Conservation (phyloP, 2,113 vertebrate genomes). For the Poecile atricapillus region DNA sequence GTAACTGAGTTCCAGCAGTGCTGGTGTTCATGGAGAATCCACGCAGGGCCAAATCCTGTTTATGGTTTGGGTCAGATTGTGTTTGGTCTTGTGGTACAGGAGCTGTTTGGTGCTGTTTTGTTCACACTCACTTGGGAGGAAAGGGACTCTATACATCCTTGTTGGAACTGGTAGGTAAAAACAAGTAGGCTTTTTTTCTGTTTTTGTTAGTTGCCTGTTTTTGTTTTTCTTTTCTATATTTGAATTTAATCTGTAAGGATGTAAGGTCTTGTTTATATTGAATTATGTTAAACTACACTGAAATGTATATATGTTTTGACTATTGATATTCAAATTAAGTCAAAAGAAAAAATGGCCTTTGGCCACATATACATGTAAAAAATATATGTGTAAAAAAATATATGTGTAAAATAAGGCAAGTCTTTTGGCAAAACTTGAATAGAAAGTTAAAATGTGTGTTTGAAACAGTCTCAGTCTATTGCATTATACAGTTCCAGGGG, state of each 20-base stretch:
- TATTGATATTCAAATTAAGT: neutral
- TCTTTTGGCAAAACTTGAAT: neutral
- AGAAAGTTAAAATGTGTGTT: neutral
- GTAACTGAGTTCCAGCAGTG: neutral
- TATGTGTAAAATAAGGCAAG: neutral
- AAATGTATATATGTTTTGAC: neutral
- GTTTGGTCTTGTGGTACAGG: neutral
- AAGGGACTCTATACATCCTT: neutral
- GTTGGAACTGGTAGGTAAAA: neutral
- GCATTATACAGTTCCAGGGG: neutral
- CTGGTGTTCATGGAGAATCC: neutral
- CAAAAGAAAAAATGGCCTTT: neutral
- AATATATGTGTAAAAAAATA: neutral
- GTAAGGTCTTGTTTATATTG: neutral
- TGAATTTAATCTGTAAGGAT: neutral
- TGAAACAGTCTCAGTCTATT: neutral
- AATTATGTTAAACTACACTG: neutral
- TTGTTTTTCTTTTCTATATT: neutral
- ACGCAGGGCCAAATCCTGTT: neutral
- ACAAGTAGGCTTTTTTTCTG: too few relatives aligned
- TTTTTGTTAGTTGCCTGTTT: rapidly evolving
- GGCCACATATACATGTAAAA: too few relatives aligned
- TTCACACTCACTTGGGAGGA: neutral
- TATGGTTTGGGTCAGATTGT: neutral
- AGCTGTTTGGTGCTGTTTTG: neutral